These are phyloP conservation scores for Taenioides sp. DNA, from an alignment of 2,797 vertebrate genomes.

Conservation along the genomic window DNA sequence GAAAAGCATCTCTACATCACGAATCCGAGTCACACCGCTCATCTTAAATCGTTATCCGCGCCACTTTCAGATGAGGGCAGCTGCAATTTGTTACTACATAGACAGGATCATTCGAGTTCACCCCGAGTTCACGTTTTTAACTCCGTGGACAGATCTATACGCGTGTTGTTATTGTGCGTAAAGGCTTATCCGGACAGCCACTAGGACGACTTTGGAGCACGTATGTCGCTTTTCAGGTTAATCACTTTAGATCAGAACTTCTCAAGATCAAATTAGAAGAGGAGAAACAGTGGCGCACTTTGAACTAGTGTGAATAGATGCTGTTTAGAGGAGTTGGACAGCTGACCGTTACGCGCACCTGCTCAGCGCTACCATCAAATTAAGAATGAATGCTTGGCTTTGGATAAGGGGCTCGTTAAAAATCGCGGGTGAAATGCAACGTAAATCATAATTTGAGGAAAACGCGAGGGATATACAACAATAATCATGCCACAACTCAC, in stretches of 20 bases:
- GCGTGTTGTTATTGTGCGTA: slow-evolving; percentile 9
- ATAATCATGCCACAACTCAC: background rate
- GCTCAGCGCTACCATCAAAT: slow-evolving; percentile 36
- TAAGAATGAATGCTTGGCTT: slow-evolving; percentile 1
- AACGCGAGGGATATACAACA: background rate
- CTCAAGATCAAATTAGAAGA: slow-evolving; percentile 53
- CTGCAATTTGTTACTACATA: background rate
- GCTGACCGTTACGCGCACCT: slow-evolving; percentile 41
- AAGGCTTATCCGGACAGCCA: slow-evolving; percentile 10
- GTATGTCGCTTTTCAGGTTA: slow-evolving; percentile 50
- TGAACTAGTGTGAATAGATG: slow-evolving; percentile 21
- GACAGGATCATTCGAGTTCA: background rate
- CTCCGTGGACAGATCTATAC: background rate
- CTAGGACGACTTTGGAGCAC: background rate
- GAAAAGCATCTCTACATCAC: background rate
- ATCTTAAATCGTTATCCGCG: slow-evolving; percentile 7
- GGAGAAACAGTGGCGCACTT: slow-evolving; percentile 26
- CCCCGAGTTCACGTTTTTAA: background rate
- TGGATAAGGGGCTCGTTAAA: background rate
- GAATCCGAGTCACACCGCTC: slow-evolving; percentile 6
- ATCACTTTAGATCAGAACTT: slow-evolving; percentile 65
- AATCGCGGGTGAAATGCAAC: background rate
- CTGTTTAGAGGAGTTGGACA: background rate
- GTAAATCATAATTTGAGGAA: background rate
- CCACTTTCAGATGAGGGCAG: background rate